phyloP scores from a whole-genome alignment of 1,140 invertebrate species.

The Laupala kohalensis region DNA sequence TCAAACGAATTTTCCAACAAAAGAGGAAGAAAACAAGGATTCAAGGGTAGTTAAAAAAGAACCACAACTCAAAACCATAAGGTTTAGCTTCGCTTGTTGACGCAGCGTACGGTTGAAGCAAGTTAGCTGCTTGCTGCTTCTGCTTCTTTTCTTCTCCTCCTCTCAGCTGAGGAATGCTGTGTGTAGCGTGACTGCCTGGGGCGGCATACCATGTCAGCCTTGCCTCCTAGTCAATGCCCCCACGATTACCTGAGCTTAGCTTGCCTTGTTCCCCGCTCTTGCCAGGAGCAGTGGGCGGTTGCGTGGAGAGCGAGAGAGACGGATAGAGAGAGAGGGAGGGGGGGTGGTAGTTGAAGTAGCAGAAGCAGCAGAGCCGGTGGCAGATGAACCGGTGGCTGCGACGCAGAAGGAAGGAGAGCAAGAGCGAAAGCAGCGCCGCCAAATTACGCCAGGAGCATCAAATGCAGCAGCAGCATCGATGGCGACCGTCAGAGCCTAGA shows the following conservation, averaged over 20 bases:
- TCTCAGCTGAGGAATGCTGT: neutral
- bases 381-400: neutral
- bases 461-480: neutral
- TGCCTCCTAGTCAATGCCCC: neutral
- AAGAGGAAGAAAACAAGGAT: neutral
- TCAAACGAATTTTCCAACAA: no score
- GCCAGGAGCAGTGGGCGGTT: neutral
- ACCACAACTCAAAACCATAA: neutral
- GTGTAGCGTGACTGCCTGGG: neutral
- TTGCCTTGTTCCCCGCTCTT: neutral
- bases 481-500: neutral
- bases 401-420: neutral
- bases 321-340: neutral
- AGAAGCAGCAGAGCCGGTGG: no score
- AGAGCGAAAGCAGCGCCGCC: neutral
- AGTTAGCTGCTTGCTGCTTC: neutral
- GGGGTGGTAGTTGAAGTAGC: neutral
- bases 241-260: neutral
- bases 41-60: neutral
- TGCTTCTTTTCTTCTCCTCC: neutral
- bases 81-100: neutral
- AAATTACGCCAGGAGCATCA: neutral
- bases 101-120: neutral
- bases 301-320: no score
- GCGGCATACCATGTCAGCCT: neutral